These are phyloP conservation scores for Trachemys scripta DNA, from an alignment of 2,113 vertebrate species.

Conservation along the genomic window DNA sequence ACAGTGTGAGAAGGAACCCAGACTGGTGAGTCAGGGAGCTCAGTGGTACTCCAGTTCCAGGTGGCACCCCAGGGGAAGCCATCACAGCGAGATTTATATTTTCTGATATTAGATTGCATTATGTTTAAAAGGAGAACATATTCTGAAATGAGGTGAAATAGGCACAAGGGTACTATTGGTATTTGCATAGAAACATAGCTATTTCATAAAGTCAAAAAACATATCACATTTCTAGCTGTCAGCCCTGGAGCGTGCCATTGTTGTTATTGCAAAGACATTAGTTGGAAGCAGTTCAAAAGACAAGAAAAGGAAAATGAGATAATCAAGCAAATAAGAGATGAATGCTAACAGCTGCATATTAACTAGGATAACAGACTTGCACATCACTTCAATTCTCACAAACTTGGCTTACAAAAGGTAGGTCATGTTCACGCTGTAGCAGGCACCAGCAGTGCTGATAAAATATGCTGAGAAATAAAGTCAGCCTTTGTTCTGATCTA, in stretches of 20 bases:
- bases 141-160: background rate
- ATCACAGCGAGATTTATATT: background rate
- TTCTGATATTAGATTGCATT: constrained; percentile 52
- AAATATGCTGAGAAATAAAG: background rate
- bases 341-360: background rate
- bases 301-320: background rate
- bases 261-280: background rate
- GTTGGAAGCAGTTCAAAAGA: background rate
- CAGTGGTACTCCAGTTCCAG: too few species aligned
- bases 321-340: background rate
- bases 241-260: background rate
- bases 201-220: constrained; percentile 36
- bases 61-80: too few species aligned
- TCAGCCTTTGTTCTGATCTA: background rate
- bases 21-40: too few species aligned
- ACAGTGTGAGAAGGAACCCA: too few species aligned
- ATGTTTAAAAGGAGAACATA: background rate
- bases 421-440: rapidly evolving
- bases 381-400: background rate
- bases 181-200: constrained; percentile 55
- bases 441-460: background rate
- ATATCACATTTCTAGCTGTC: background rate
- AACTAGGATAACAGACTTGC: background rate
- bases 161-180: background rate
- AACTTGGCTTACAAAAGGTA: rapidly evolving